phyloP scores from a whole-genome alignment of 2,797 vertebrate genomes.

The Notamacropus eugenii region DNA sequence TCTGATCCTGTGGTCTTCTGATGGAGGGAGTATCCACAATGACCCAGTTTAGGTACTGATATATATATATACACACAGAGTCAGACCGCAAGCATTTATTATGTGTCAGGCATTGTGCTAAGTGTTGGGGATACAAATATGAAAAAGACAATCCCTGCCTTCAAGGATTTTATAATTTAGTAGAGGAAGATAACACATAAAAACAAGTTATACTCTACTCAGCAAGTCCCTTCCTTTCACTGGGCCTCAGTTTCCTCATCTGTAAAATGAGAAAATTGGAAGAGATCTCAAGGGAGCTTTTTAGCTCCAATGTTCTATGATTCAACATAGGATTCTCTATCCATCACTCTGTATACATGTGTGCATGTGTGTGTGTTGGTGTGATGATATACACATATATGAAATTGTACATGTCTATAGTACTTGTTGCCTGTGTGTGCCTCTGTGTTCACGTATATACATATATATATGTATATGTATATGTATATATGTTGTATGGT shows the following conservation, averaged over 20 bases:
- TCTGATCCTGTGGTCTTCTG: neutral
- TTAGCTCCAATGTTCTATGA: neutral
- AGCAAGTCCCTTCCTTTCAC: slow-evolving; percentile 1
- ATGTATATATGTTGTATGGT: neutral
- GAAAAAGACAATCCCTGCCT: neutral
- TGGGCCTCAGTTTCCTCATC: slow-evolving; percentile 1
- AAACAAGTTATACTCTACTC: neutral
- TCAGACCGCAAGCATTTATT: neutral
- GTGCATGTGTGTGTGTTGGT: neutral
- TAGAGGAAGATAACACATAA: neutral
- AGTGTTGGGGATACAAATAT: neutral
- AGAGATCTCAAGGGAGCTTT: neutral
- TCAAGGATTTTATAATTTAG: neutral
- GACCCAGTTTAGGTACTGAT: neutral
- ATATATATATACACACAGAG: neutral
- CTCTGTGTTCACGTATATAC: neutral
- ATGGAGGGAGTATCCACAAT: neutral
- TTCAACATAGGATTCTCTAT: neutral
- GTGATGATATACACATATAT: neutral
- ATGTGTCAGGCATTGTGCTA: too few species aligned
- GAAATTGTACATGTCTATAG: neutral
- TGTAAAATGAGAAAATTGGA: neutral
- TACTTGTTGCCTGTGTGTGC: neutral
- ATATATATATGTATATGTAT: too few species aligned
- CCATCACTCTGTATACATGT: neutral